A percentile compares a stretch with the other conserved stretches of the same genome.
phyloP scores from a whole-genome alignment of 1,140 invertebrate genomes.

The Lucilia cuprina region DNA sequence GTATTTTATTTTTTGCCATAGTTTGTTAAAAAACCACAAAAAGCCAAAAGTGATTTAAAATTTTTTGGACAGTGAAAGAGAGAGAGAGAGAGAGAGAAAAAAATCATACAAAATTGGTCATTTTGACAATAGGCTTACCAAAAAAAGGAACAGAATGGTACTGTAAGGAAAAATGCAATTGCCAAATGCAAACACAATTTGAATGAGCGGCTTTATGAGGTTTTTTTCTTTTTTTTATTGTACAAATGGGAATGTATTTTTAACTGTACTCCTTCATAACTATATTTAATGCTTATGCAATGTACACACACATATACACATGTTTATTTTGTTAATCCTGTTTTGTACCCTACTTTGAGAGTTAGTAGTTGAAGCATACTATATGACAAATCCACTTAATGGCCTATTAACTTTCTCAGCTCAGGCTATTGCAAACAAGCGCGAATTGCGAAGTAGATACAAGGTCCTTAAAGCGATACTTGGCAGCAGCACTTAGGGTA shows the following conservation, averaged over 20 bases:
- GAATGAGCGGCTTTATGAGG: not conserved
- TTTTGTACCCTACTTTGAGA: not conserved
- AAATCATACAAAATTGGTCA: not conserved
- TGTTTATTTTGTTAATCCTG: not conserved
- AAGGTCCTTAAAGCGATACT: no score
- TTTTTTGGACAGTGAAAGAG: not conserved
- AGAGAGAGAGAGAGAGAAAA: not conserved
- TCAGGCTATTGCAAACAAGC: no score
- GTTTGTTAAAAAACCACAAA: slow-evolving; percentile 21
- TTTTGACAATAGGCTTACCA: not conserved
- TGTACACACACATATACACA: not conserved
- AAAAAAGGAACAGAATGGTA: not conserved
- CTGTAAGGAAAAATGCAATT: not conserved
- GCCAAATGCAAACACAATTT: slow-evolving; percentile 29
- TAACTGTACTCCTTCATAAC: not conserved
- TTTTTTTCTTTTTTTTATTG: not conserved
- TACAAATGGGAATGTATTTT: not conserved
- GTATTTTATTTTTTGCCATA: not conserved
- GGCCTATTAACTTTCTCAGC: no score
- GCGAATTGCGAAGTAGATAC: no score
- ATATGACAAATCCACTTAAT: no score
- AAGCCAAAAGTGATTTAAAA: slow-evolving; percentile 24
- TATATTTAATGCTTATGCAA: not conserved
- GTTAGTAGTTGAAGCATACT: no score
- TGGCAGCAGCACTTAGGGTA: no score